phyloP scores from a whole-genome alignment of 2,113 vertebrate genomes.

The Tursiops truncatus region DNA sequence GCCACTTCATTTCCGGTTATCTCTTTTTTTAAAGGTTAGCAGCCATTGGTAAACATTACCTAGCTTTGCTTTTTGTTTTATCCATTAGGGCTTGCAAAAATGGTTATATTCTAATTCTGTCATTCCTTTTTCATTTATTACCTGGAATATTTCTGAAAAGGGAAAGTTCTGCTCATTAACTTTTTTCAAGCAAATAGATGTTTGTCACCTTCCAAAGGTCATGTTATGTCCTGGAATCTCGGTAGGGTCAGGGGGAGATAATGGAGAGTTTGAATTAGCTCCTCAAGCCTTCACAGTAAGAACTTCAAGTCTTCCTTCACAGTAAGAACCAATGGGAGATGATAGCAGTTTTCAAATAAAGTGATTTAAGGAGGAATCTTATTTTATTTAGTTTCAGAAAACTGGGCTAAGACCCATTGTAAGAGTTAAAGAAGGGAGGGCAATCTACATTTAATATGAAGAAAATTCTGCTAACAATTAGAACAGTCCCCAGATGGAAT shows the following conservation, averaged over 20 bases:
- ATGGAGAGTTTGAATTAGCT: background rate
- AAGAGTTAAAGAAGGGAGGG: background rate
- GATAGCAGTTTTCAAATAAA: background rate
- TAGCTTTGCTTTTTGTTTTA: background rate
- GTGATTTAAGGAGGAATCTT: background rate
- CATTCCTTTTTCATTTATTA: background rate
- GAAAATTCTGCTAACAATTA: background rate
- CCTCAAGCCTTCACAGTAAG: background rate
- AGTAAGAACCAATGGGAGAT: background rate
- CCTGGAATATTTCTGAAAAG: background rate
- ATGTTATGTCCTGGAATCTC: background rate
- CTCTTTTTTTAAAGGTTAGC: background rate
- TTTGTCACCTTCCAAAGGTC: background rate
- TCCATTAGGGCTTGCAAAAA: background rate
- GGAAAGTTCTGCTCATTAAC: background rate
- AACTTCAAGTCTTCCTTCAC: background rate
- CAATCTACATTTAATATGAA: slow-evolving; percentile 7
- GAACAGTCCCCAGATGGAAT: background rate
- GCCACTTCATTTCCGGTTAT: background rate
- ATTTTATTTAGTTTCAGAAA: background rate
- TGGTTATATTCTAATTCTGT: background rate
- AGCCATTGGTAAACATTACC: background rate
- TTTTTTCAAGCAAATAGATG: background rate
- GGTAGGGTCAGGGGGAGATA: background rate
- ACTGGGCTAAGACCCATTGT: background rate